These are phyloP conservation scores for Diadophis punctatus DNA, from an alignment of 2,113 vertebrate species.

Conservation along the genomic window DNA sequence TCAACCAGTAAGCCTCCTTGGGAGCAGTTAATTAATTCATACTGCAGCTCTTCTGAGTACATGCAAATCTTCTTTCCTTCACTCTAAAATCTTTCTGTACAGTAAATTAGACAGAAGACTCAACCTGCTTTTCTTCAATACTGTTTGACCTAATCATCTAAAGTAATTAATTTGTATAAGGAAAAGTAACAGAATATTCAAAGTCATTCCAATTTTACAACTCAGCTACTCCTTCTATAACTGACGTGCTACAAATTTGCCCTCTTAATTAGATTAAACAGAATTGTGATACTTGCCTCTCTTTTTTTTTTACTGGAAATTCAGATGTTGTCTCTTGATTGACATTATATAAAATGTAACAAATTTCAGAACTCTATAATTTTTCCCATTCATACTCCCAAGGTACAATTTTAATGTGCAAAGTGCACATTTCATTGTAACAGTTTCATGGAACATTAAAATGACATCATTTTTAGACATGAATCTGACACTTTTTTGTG, in stretches of 20 bases:
- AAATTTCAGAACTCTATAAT: neutral
- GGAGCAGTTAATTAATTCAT: neutral
- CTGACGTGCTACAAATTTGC: neutral
- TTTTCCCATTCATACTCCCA: accelerated
- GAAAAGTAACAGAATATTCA: neutral
- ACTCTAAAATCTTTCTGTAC: neutral
- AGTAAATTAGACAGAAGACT: neutral
- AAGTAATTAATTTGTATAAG: neutral
- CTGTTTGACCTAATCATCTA: neutral
- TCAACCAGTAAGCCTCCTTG: neutral
- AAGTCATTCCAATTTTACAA: neutral
- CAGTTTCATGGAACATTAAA: neutral
- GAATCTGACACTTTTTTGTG: neutral
- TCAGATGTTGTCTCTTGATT: neutral
- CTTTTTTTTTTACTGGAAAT: neutral
- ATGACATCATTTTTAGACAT: neutral
- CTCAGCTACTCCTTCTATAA: neutral
- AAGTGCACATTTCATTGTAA: neutral
- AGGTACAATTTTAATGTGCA: neutral
- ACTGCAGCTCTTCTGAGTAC: neutral
- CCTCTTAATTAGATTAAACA: slow-evolving; percentile 3
- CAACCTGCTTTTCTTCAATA: neutral
- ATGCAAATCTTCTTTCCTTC: neutral
- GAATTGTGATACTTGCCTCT: neutral
- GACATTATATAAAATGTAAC: accelerated